A percentile compares a stretch with the other conserved stretches of the same genome.
These are phyloP conservation scores for Piprites chloris DNA, from an alignment of 2,113 vertebrate species.

Conservation along the genomic window DNA sequence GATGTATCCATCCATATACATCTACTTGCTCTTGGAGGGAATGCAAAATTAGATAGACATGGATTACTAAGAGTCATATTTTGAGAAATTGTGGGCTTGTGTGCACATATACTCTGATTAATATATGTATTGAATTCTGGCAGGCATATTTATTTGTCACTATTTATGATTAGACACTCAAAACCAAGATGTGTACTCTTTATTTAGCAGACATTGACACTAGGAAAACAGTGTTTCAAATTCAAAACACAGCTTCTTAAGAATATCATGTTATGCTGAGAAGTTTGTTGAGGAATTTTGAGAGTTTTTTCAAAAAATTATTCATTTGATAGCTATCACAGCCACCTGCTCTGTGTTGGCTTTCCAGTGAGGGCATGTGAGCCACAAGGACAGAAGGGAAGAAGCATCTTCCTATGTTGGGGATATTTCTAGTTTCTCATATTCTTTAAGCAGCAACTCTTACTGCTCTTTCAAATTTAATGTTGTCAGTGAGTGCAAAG, in stretches of 20 bases:
- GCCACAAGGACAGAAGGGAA: fast-evolving
- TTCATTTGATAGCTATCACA: neutral
- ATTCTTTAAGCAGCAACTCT: neutral
- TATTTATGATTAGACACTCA: neutral
- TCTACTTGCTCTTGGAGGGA: neutral
- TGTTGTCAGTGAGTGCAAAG: neutral
- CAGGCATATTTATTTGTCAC: neutral
- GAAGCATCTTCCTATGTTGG: neutral
- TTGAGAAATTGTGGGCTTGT: neutral
- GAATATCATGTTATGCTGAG: neutral
- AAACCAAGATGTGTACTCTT: neutral
- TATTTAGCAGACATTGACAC: neutral
- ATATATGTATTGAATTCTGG: neutral
- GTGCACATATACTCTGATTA: neutral
- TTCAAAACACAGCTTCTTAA: neutral
- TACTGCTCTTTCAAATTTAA: neutral
- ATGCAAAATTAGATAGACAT: neutral
- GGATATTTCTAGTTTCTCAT: neutral
- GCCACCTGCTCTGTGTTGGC: neutral
- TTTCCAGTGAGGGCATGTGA: neutral
- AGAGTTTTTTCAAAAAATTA: neutral
- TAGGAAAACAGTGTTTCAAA: neutral
- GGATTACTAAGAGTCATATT: neutral
- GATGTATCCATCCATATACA: too few relatives aligned
- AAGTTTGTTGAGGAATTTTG: neutral